Percentiles rank a stretch among this genome's conserved stretches.
Evolutionary conservation across 1,140 invertebrate genomes (phyloP).

Genomic region (Camponotus floridanus): DNA sequence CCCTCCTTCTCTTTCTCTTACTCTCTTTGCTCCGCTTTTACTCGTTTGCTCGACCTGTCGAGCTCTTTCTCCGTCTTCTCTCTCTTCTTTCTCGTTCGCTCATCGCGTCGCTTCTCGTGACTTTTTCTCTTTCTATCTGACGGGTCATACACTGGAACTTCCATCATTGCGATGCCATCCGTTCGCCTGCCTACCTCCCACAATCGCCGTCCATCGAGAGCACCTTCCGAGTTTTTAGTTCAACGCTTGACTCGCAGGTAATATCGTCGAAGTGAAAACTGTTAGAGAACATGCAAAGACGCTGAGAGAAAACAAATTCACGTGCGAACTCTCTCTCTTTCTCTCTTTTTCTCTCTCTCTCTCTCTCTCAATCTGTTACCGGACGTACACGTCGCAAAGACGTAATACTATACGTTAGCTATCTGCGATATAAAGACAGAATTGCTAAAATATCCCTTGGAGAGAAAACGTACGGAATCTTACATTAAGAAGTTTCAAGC

Average conservation of each 20-base stretch:
- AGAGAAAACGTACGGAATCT: slow-evolving; percentile 13
- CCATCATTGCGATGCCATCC: slow-evolving; percentile 34
- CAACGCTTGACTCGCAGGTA: slow-evolving; percentile 32
- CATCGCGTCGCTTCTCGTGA: slow-evolving; percentile 58
- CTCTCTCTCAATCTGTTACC: not conserved
- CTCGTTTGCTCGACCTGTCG: slow-evolving; percentile 17
- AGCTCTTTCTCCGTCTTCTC: slow-evolving; percentile 23
- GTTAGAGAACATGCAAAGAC: slow-evolving; percentile 58
- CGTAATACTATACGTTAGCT: slow-evolving; percentile 22
- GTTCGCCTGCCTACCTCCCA: slow-evolving; percentile 30
- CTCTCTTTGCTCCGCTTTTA: slow-evolving; percentile 42
- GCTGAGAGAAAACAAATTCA: slow-evolving; percentile 41
- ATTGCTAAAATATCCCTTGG: not conserved
- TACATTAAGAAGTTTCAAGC: slow-evolving; percentile 6
- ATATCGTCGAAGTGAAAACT: slow-evolving; percentile 63
- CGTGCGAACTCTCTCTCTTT: not conserved
- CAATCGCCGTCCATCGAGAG: slow-evolving; percentile 30
- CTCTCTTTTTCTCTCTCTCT: not conserved
- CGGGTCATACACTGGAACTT: slow-evolving; percentile 53
- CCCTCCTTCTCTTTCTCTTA: slow-evolving; percentile 44
- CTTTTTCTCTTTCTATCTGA: slow-evolving; percentile 39
- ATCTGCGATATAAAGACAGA: slow-evolving; percentile 26
- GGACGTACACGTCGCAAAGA: not conserved
- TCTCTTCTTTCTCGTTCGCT: slow-evolving; percentile 65
- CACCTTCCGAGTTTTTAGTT: slow-evolving; percentile 53